A percentile compares a stretch with the other conserved stretches of the same genome.
phyloP scores from a whole-genome alignment of 2,797 vertebrate genomes.

The Cyclura pinguis region DNA sequence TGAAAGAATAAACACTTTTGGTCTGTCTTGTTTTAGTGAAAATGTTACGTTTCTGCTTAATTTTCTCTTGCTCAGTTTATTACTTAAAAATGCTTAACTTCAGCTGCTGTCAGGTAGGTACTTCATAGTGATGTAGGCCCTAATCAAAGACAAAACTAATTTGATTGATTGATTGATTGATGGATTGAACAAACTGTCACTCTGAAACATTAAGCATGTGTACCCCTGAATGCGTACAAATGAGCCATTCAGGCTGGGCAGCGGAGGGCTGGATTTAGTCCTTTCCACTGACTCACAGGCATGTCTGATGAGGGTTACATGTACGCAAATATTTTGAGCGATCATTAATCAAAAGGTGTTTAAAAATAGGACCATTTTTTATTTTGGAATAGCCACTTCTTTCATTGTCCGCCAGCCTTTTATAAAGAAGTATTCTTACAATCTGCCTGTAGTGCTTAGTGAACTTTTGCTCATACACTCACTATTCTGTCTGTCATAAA shows the following conservation, averaged over 20 bases:
- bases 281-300: neutral
- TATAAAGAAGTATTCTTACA: slow-evolving; percentile 20
- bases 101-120: neutral
- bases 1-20: neutral
- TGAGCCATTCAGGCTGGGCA: neutral
- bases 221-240: neutral
- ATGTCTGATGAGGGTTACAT: neutral
- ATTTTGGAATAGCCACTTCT: slow-evolving; percentile 8
- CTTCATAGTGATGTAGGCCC: neutral
- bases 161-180: neutral
- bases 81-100: neutral
- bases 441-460: neutral
- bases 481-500: slow-evolving; percentile 49
- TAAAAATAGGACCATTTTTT: slow-evolving; percentile 9
- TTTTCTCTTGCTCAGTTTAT: neutral
- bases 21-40: neutral
- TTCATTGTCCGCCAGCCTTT: slow-evolving; percentile 28
- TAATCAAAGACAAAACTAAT: neutral
- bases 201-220: neutral
- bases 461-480: neutral
- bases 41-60: neutral
- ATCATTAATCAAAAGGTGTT: slow-evolving; percentile 34
- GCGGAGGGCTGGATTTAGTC: neutral
- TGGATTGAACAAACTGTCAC: neutral
- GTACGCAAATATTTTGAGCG: neutral